Percentiles rank a stretch among this genome's conserved stretches.
Evolutionary conservation across 2,888 invertebrate species (phyloP).

Genomic region (Morpho deidamia): DNA sequence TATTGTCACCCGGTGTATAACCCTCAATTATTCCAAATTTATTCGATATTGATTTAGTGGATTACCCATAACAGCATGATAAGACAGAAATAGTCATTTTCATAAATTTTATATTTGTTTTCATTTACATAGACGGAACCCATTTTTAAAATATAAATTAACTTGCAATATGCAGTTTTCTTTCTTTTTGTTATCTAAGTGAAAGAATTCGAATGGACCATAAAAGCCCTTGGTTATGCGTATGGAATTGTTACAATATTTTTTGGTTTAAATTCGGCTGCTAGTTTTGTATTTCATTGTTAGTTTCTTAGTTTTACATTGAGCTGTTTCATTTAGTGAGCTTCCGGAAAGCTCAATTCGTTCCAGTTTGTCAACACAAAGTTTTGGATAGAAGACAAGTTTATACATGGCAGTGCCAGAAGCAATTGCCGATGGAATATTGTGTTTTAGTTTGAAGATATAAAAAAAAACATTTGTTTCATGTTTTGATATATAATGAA

Average conservation of each 20-base stretch:
- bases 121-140: background rate
- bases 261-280: constrained; percentile 49
- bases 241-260: constrained; percentile 49
- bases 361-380: constrained; percentile 32
- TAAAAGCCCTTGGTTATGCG: constrained; percentile 48
- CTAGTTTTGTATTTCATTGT: constrained; percentile 42
- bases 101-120: too few relatives aligned
- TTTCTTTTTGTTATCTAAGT: constrained; percentile 39
- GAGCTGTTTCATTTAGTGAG: constrained; percentile 44
- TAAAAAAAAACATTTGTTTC: background rate
- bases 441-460: constrained; percentile 10
- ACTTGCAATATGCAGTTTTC: constrained; percentile 22
- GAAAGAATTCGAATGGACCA: constrained; percentile 33
- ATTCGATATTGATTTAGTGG: too few relatives aligned
- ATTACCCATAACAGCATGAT: too few relatives aligned
- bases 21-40: too few relatives aligned
- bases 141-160: background rate
- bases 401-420: constrained; percentile 19
- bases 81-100: too few relatives aligned
- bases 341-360: constrained; percentile 49
- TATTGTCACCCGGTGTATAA: too few relatives aligned
- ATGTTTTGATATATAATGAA: too few relatives aligned
- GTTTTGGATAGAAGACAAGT: constrained; percentile 24
- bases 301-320: constrained; percentile 40
- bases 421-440: constrained; percentile 5